These are phyloP conservation scores for Pica pica DNA, from an alignment of 2,113 vertebrate genomes.

Conservation along the genomic window DNA sequence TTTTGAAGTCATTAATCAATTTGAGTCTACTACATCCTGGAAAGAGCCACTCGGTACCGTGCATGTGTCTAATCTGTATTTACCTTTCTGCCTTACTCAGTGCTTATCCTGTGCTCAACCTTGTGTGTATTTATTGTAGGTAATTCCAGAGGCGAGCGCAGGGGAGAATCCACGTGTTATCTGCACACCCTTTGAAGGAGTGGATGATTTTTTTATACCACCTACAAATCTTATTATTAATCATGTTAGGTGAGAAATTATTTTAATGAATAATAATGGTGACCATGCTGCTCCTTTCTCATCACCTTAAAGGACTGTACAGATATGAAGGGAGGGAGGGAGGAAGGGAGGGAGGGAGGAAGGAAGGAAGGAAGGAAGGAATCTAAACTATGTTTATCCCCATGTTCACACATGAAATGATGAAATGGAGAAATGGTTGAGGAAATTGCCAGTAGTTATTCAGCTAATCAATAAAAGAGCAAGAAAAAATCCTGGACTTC, in stretches of 20 bases:
- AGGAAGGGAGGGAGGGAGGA: background rate
- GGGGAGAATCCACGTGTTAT: constrained; percentile 81
- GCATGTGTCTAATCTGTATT: background rate
- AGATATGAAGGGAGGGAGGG: background rate
- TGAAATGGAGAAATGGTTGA: background rate
- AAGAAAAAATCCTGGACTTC: background rate
- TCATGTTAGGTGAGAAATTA: constrained; percentile 84
- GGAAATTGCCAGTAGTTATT: background rate
- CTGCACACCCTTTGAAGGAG: constrained; percentile 81
- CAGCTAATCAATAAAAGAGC: background rate
- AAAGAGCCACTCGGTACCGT: fast-evolving
- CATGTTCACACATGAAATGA: background rate
- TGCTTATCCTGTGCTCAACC: background rate
- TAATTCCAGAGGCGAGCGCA: constrained; percentile 87
- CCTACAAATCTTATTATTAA: constrained; percentile 97
- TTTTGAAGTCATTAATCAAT: background rate
- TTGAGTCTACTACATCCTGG: background rate
- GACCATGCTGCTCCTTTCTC: background rate
- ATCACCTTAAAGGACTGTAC: background rate
- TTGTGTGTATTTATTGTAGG: constrained; percentile 69
- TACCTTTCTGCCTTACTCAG: background rate
- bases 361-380: background rate
- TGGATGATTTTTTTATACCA: constrained; percentile 92
- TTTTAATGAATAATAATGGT: background rate
- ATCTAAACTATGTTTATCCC: background rate